phyloP scores from a whole-genome alignment of 2,888 invertebrate species.

The Drosophila atroscutellata region DNA sequence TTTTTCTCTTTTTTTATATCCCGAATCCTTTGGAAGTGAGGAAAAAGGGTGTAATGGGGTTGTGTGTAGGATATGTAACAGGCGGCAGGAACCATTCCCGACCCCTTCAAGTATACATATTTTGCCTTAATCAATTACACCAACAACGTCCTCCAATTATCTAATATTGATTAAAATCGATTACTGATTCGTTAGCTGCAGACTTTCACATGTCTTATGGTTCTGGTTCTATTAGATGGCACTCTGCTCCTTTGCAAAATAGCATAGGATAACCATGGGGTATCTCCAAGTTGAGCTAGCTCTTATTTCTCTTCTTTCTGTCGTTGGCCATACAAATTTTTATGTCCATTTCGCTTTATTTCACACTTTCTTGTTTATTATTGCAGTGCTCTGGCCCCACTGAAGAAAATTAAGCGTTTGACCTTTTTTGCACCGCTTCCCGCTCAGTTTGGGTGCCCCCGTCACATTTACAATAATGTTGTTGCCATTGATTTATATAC shows the following conservation, averaged over 20 bases:
- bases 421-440: conserved; percentile 57
- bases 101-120: neutral
- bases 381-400: conserved; percentile 57
- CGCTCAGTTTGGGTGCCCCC: conserved; percentile 15
- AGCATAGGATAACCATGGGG: neutral
- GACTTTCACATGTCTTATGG: too few species aligned
- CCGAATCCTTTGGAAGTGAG: neutral
- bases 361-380: conserved; percentile 80
- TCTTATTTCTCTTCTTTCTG: conserved; percentile 1
- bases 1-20: conserved; percentile 1
- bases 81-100: neutral
- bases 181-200: neutral
- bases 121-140: neutral
- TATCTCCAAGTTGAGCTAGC: neutral
- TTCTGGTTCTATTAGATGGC: too few species aligned
- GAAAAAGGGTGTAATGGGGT: neutral
- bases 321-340: conserved; percentile 67
- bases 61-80: neutral
- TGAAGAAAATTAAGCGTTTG: conserved; percentile 71
- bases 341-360: conserved; percentile 79
- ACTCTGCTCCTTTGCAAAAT: too few species aligned
- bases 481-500: conserved; percentile 81
- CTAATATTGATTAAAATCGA: neutral
- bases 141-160: neutral
- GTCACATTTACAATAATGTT: conserved; percentile 71